Evolutionary conservation across 1,140 invertebrate species (phyloP), one percentile per base, ranked within the genome.

Genomic region (Lerema accius): DNA sequence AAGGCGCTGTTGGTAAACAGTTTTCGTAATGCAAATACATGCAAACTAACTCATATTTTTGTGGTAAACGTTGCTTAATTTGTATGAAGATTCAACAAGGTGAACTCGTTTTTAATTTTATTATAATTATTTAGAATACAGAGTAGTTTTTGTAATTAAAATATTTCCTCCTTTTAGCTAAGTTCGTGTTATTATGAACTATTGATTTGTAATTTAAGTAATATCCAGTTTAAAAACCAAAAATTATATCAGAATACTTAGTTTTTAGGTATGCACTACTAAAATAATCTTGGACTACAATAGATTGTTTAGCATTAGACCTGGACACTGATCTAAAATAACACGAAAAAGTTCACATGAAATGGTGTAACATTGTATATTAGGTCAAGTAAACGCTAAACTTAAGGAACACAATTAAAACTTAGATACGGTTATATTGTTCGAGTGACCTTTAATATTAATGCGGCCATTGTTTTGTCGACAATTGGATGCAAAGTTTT

Each of bases 391-490:
- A 58, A 58, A 58, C 53, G 39, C 35, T 35, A 63, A 64, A 76
- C 65, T 65, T 43, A 58, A 32, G 60, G 51, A 63, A 53, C 65
- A 69, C 55, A 77, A 78, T 80, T 71, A 77, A 70, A 77, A 75
- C 49, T 69, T 60, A 63, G 46, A 71, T 73, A 73, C 68, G 67
- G 66, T 77, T 68, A 69, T 76, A 78, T 79, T 76, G 73, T 78
- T 73, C 69, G 50, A 73, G 53, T 78, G 75, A 84, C 81, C 84
- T 84, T 83, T 83, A 71, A 71, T 68, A 66, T 70, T 80, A 80
- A 84, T 75, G 69, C 67, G 63, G 65, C 77, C 60, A 82, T 82
- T 82, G 78, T 84, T 82, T 67, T 63, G 62, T 58, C 65, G 70
- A 71, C 69, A 76, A 79, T 78, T 77, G 72, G 67, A 76, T 72